Evolutionary conservation across 2,797 vertebrate genomes (phyloP).

Genomic region (Hydrocynus forskahlii): DNA sequence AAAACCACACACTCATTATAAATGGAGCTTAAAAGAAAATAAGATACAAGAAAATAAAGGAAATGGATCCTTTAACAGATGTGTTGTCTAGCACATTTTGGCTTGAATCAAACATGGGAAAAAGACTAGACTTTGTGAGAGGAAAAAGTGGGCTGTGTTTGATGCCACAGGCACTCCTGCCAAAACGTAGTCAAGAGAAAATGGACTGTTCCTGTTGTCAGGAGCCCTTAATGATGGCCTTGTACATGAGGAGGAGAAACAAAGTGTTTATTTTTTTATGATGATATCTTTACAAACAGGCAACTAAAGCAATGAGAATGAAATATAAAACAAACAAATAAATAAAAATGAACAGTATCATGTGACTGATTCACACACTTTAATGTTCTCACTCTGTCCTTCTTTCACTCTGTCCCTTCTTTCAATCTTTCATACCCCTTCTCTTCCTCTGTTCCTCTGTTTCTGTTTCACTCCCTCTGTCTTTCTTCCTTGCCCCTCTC

Average conservation of each 20-base stretch:
- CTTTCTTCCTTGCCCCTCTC: neutral
- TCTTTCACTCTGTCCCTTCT: constrained; percentile 1
- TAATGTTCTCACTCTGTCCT: neutral
- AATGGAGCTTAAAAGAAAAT: too few relatives aligned
- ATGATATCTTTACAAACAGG: constrained; percentile 16
- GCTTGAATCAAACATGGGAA: neutral
- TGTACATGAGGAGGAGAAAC: neutral
- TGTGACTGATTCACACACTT: neutral
- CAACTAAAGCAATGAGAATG: neutral
- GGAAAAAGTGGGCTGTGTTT: neutral
- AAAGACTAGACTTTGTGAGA: neutral
- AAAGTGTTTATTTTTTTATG: constrained; percentile 1
- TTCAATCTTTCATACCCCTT: neutral
- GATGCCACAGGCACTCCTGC: too few relatives aligned
- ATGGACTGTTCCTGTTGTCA: constrained; percentile 7
- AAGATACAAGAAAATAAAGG: neutral
- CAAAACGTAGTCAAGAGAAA: constrained; percentile 1
- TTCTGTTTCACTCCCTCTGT: neutral
- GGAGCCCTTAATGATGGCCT: constrained; percentile 1
- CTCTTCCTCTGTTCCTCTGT: constrained; percentile 19
- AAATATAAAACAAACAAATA: neutral
- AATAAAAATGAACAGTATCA: neutral
- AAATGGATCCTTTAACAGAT: neutral
- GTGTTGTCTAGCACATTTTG: neutral
- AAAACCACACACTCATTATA: too few relatives aligned